Evolutionary conservation across 2,113 vertebrate genomes (phyloP).

Genomic region (Carassius gibelio): DNA sequence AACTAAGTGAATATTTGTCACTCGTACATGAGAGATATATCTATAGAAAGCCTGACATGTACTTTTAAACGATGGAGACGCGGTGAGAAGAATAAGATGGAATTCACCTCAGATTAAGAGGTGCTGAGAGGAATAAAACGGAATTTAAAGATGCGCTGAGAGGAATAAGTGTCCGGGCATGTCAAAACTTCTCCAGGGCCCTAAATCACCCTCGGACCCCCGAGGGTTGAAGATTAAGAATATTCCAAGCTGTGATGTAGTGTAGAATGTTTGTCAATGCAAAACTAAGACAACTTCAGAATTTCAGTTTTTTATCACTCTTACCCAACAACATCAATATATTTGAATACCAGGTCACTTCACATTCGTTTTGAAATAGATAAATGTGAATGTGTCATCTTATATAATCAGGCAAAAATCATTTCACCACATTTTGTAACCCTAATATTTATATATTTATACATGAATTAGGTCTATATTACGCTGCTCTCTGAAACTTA

Average conservation of each 20-base stretch:
- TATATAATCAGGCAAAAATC: background rate
- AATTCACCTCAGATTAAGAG: too few species aligned
- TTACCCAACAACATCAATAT: background rate
- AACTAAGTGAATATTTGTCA: too few species aligned
- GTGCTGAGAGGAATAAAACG: too few species aligned
- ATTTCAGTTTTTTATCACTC: background rate
- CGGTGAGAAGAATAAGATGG: too few species aligned
- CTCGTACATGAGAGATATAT: too few species aligned
- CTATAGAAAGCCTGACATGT: too few species aligned
- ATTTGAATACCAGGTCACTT: background rate
- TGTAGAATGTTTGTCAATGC: background rate
- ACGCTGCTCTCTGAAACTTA: background rate
- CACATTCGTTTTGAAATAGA: background rate
- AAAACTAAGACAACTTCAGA: background rate
- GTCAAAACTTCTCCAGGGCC: too few species aligned
- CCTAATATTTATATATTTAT: background rate
- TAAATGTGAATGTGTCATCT: background rate
- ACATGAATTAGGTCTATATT: background rate
- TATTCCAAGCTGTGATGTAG: background rate
- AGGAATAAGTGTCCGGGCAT: too few species aligned
- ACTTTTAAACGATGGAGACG: too few species aligned
- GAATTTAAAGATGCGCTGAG: too few species aligned
- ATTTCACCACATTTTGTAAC: too few species aligned
- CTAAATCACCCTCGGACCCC: too few species aligned
- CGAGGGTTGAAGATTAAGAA: background rate